Conservation (phyloP, 2,888 invertebrate species). For the Apamea monoglypha region DNA sequence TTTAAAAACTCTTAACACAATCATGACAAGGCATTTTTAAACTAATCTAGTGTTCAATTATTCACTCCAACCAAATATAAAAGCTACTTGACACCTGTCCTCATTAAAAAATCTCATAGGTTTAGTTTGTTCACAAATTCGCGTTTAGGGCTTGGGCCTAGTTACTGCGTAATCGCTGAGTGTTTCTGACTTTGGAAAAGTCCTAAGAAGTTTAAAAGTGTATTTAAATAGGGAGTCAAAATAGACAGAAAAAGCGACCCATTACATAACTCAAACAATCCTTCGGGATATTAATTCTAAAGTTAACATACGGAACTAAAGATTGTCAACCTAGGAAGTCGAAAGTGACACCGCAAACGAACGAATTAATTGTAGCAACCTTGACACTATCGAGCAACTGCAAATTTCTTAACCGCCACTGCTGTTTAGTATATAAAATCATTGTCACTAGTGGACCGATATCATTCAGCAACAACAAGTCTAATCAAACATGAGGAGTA, state of each 20-base stretch:
- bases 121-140: not conserved
- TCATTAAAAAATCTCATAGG: not conserved
- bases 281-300: not conserved
- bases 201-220: not conserved
- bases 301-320: conserved; percentile 23
- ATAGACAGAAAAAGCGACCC: not conserved
- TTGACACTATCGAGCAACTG: conserved; percentile 73
- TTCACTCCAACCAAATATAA: conserved; percentile 3
- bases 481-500: conserved; percentile 78
- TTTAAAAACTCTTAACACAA: not conserved
- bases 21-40: not conserved
- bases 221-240: not conserved
- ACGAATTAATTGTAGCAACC: conserved; percentile 67
- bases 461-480: conserved; percentile 70
- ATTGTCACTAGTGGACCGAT: conserved; percentile 71
- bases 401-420: conserved; percentile 74
- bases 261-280: not conserved
- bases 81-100: not conserved
- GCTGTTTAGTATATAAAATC: conserved; percentile 79
- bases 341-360: conserved; percentile 40
- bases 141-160: not conserved
- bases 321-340: conserved; percentile 51
- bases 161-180: not conserved
- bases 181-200: not conserved
- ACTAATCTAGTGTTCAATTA: not conserved